Conservation (phyloP, 2,888 invertebrate species). For the Sycophila texana region DNA sequence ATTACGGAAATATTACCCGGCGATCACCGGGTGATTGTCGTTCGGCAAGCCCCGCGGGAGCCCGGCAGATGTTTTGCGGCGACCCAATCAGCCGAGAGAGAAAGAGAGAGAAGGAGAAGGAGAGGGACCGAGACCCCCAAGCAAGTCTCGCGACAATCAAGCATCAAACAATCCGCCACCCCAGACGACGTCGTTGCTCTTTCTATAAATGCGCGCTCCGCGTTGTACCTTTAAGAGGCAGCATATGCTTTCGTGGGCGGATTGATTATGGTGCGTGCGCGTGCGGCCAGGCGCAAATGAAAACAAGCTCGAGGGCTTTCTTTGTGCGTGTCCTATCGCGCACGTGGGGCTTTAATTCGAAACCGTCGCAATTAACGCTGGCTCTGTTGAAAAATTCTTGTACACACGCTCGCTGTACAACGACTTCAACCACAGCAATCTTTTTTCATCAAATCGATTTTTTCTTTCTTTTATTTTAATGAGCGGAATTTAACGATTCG, state of each 20-base stretch:
- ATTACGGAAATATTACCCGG: conserved; percentile 74
- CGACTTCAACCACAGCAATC: too few species aligned
- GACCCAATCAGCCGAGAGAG: conserved; percentile 72
- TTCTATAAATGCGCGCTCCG: conserved; percentile 58
- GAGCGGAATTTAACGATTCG: too few species aligned
- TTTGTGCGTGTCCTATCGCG: conserved; percentile 12
- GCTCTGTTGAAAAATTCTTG: too few species aligned
- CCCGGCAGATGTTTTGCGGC: conserved; percentile 75
- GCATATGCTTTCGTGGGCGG: conserved; percentile 71
- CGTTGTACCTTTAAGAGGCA: conserved; percentile 61
- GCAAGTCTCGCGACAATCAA: conserved; percentile 71
- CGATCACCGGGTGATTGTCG: conserved; percentile 74
- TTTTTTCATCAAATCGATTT: too few species aligned
- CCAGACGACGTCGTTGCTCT: conserved; percentile 62
- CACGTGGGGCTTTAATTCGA: too few species aligned
- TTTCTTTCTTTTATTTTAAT: neutral
- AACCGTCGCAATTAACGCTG: too few species aligned
- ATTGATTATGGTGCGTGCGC: conserved; percentile 67
- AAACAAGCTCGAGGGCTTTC: conserved; percentile 57
- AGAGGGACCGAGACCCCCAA: conserved; percentile 7
- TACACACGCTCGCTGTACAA: neutral
- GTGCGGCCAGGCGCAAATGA: conserved; percentile 57
- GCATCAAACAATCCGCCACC: conserved; percentile 74
- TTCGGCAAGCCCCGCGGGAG: conserved; percentile 74
- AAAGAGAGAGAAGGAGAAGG: neutral